Base-by-base conservation (phyloP, 2,113 vertebrate genomes). In the Pterocles gutturalis region DNA sequence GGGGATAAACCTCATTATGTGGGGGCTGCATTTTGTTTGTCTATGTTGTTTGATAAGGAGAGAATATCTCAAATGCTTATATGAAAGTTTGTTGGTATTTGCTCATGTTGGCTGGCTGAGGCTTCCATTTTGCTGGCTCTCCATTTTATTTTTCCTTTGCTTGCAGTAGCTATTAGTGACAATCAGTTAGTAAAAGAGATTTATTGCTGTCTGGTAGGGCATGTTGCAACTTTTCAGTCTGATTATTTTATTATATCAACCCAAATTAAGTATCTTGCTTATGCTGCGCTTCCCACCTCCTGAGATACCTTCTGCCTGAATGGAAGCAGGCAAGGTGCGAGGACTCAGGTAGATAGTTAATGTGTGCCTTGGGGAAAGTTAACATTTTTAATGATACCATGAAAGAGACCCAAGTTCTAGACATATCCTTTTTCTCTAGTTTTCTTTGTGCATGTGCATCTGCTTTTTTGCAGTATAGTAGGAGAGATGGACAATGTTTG, bases 101-200 rank as follows among this genome's bases (percentile, higher is more conserved):
- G 16, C 73, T 95, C 17, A 58, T 77, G 19, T 64, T 69, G 46
- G 3, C 25, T 92, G 65, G 33, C 54, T 80, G 80, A 81, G 21
- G 29, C 54, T 86, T 79, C 57, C n/a, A 41, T 91, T 94, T 95
- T 88, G 16, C 60, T 90, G 34, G 22, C 24, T 78, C 10, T 83
- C 53, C 14, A 15, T 53, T 93, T 79, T 83, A 46, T 31, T 57
- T 57, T 81, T 14, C 25, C 28, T 86, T 69, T 38, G 16, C 51
- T 64, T 79, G 36, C 54, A 83, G 48, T 48, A 60, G 22, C 33
- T 94, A 12, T 81, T 86, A 66, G 17, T 78, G 53, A 75, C 17
- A 66, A 54, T 81, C n/a, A 75, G 25, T 86, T 65, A 73, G 46
- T 81, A 84, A 87, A 93, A 88, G 55, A 90, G 65, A 95, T 81